Evolutionary conservation across 2,888 invertebrate species (phyloP).

Genomic region (Tipula vernalis): DNA sequence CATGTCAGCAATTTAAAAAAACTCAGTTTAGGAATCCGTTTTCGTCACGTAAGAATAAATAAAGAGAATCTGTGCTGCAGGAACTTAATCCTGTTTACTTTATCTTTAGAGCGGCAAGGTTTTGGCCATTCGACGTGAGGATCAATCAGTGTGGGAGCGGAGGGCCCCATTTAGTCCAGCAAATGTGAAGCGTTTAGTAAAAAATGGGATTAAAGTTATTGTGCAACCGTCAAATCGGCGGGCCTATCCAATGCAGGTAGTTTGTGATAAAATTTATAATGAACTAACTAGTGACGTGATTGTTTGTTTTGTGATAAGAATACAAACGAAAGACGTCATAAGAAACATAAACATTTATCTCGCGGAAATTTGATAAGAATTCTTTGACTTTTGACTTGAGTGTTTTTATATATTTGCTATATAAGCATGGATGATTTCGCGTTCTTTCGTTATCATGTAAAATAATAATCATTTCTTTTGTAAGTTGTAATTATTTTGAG

Average conservation of each 20-base stretch:
- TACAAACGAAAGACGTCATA: neutral
- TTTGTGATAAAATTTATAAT: neutral
- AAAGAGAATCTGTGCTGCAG: neutral
- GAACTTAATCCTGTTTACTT: neutral
- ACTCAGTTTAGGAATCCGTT: neutral
- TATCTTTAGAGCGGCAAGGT: constrained; percentile 46
- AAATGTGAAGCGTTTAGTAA: constrained; percentile 79
- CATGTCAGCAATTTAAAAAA: neutral
- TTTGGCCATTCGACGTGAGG: constrained; percentile 80
- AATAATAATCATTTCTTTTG: neutral
- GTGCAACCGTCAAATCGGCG: constrained; percentile 97
- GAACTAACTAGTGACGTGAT: neutral
- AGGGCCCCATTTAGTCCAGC: constrained; percentile 87
- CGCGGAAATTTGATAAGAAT: neutral
- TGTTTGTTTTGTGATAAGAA: neutral
- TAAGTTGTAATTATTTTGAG: neutral
- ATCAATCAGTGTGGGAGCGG: constrained; percentile 92
- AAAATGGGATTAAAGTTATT: constrained; percentile 83
- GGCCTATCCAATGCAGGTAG: constrained; percentile 91
- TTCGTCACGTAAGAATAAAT: neutral
- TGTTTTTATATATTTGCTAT: neutral
- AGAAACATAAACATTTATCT: neutral
- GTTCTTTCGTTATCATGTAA: neutral
- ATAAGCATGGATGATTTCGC: neutral
- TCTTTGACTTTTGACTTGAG: neutral